Evolutionary conservation across 2,888 invertebrate species (phyloP), one percentile per base, ranked within the genome.

Genomic region (Apotomis turbidana): DNA sequence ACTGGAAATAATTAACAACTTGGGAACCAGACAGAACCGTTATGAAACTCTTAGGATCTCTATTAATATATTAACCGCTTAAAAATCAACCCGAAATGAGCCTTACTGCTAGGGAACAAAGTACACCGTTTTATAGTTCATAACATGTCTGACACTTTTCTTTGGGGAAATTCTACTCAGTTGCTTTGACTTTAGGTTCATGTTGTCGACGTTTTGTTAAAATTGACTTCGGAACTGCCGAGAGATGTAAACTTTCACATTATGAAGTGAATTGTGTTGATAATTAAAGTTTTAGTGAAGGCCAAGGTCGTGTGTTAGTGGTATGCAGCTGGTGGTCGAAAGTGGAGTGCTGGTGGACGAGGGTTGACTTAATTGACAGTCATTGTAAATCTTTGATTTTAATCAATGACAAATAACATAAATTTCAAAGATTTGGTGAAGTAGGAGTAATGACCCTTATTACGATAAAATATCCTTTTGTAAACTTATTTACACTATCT

Each of bases 1-100:
- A 54, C 66, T 66, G 59, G 38, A 59, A 66, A 66, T 66, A 66
- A 71, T 60, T 66, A 70, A 69, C 69, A 62, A 69, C 55, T 52
- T 60, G 27, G 62, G 41, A 61, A 61, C 60, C 68, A 70, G 62
- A 62, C 62, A 69, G 55, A 10, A 9, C 52, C 12, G 70, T 66
- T 71, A 60, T 70, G 64, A 60, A 71, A 66, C 59, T 71, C 60
- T 36, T 13, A 44, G 36, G 52, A 52, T 70, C 38, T 66, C 60
- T 59, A 59, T 70, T 64, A 68, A 61, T 64, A 59, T 70, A 71
- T 49, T 38, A 64, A 64, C 36, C 36, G n/a, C 9, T 52, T n/a
- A 27, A 41, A 12, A 46, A 60, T 15, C 54, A 54, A 38, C 9
- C 58, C 15, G 38, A 70, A 58, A 64, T 52, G 6, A 44, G 9